Conservation (phyloP, 2,113 vertebrate genomes). For the Osmerus eperlanus region DNA sequence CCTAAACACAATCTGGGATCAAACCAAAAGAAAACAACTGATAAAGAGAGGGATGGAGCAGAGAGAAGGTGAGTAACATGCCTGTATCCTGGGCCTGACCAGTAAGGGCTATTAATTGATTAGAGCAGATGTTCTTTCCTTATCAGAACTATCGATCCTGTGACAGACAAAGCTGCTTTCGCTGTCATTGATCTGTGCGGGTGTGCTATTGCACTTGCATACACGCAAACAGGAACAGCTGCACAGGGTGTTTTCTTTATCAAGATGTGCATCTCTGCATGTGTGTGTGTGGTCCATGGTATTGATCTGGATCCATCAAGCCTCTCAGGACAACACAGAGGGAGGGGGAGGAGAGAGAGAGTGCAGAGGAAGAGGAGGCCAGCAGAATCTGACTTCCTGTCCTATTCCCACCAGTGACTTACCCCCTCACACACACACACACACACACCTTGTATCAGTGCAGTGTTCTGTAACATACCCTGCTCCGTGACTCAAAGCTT, state of each 20-base stretch:
- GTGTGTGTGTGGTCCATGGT: not conserved
- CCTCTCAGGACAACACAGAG: too few species aligned
- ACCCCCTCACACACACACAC: not conserved
- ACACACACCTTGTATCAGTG: too few species aligned
- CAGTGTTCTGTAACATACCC: too few species aligned
- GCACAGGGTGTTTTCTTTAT: not conserved
- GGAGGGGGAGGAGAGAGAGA: not conserved
- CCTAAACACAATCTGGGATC: too few species aligned
- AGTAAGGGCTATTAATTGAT: constrained; percentile 53
- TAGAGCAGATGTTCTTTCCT: constrained; percentile 24
- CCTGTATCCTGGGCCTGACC: not conserved
- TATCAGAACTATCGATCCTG: constrained; percentile 19
- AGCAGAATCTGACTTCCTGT: not conserved
- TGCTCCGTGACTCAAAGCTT: too few species aligned
- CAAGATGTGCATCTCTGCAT: constrained; percentile 9
- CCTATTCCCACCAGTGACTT: not conserved
- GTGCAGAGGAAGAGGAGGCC: not conserved
- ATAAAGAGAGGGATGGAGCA: not conserved
- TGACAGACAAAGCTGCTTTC: constrained; percentile 36
- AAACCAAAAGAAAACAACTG: not conserved
- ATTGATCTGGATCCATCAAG: not conserved
- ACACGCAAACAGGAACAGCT: not conserved
- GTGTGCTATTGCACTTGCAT: constrained; percentile 14
- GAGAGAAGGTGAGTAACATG: not conserved
- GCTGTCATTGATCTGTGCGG: constrained; percentile 44